Evolutionary conservation across 2,888 invertebrate genomes (phyloP).

Genomic region (Laspeyria flexula): DNA sequence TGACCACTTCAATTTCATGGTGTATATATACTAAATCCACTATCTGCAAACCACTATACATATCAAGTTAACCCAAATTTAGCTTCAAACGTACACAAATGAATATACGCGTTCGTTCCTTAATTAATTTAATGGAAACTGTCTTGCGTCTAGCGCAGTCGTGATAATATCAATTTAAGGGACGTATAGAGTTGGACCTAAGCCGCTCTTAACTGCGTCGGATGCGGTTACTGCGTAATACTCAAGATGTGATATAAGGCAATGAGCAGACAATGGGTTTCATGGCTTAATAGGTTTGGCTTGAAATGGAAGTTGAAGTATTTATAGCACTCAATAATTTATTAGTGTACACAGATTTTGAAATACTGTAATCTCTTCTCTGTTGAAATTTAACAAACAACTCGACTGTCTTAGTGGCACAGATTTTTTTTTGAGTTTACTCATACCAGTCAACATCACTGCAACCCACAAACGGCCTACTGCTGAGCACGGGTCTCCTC

Average conservation of each 20-base stretch:
- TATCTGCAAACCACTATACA: neutral
- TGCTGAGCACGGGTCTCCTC: too few relatives aligned
- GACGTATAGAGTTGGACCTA: constrained; percentile 36
- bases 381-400: too few relatives aligned
- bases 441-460: too few relatives aligned
- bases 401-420: too few relatives aligned
- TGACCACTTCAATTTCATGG: too few relatives aligned
- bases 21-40: neutral
- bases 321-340: too few relatives aligned
- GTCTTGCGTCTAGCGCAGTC: constrained; percentile 32
- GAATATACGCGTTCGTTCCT: constrained; percentile 24
- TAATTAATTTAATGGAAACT: constrained; percentile 58
- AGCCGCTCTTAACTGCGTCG: constrained; percentile 41
- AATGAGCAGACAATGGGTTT: constrained; percentile 38
- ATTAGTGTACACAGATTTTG: too few relatives aligned
- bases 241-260: constrained; percentile 46
- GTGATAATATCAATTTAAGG: constrained; percentile 57
- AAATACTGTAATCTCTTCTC: too few relatives aligned
- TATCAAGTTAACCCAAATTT: constrained; percentile 6
- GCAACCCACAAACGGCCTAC: too few relatives aligned
- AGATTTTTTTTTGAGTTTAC: too few relatives aligned
- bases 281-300: constrained; percentile 28
- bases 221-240: constrained; percentile 43
- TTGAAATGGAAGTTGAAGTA: neutral
- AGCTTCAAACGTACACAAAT: constrained; percentile 10